Percentiles rank a stretch among this genome's conserved stretches.
These are phyloP conservation scores for Larimichthys polyactis DNA, from an alignment of 2,113 vertebrate genomes.

Conservation along the genomic window DNA sequence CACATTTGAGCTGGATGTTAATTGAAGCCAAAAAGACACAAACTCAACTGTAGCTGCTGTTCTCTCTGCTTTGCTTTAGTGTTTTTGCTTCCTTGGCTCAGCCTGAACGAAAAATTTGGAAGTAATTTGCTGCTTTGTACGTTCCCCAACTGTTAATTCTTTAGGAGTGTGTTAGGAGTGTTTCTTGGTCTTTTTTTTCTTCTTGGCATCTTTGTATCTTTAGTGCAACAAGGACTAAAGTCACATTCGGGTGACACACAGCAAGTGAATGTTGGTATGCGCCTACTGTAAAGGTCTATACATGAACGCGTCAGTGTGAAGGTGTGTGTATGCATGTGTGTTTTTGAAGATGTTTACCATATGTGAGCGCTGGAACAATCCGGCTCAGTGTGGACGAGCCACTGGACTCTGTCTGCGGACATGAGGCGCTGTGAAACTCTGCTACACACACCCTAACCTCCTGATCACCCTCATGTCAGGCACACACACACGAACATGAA, in stretches of 20 bases:
- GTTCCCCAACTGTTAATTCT: slow-evolving; percentile 25
- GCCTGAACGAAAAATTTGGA: slow-evolving; percentile 49
- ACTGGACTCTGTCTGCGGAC: slow-evolving; percentile 71
- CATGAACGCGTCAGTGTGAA: slow-evolving; percentile 17
- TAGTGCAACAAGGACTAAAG: not conserved
- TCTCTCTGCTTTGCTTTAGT: slow-evolving; percentile 41
- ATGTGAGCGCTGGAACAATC: slow-evolving; percentile 75
- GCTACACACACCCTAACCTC: slow-evolving; percentile 51
- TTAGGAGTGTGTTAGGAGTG: slow-evolving; percentile 8
- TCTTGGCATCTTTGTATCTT: slow-evolving; percentile 33
- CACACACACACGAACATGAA: slow-evolving; percentile 38
- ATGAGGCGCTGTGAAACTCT: slow-evolving; percentile 40
- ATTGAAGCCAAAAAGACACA: slow-evolving; percentile 37
- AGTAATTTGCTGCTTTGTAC: slow-evolving; percentile 45
- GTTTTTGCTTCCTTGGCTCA: slow-evolving; percentile 42
- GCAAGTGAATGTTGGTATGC: slow-evolving; percentile 38
- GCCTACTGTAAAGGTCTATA: slow-evolving; percentile 4
- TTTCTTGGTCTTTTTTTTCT: slow-evolving; percentile 4
- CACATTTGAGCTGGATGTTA: slow-evolving; percentile 31
- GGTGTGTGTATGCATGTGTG: slow-evolving; percentile 40
- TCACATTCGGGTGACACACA: slow-evolving; percentile 42
- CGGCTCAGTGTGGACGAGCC: slow-evolving; percentile 65
- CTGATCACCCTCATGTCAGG: slow-evolving; percentile 37
- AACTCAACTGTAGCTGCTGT: slow-evolving; percentile 40
- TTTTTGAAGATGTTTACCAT: slow-evolving; percentile 77